phyloP scores from a whole-genome alignment of 2,888 invertebrate genomes.

The Antheraea assamensis region DNA sequence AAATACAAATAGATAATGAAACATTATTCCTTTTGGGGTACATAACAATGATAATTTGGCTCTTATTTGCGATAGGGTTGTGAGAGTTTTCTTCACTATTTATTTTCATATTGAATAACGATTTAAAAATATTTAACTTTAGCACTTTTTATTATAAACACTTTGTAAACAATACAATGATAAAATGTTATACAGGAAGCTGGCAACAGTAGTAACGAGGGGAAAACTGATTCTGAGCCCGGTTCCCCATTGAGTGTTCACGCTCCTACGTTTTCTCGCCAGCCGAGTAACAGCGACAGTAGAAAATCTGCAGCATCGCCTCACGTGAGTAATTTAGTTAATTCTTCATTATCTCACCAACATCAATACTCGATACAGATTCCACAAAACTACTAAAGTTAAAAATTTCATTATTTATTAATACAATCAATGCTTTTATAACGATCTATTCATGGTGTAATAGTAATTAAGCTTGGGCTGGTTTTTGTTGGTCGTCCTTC shows the following conservation, averaged over 20 bases:
- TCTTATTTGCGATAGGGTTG: not conserved
- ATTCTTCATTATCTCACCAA: not conserved
- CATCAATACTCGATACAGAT: not conserved
- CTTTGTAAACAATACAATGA: not conserved
- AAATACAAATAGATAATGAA: not conserved
- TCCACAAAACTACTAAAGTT: not conserved
- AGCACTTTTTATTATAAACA: not conserved
- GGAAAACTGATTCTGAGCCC: slow-evolving; percentile 72
- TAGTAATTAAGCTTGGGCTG: slow-evolving; percentile 30
- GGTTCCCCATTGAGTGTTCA: slow-evolving; percentile 69
- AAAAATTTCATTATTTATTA: not conserved
- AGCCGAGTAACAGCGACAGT: slow-evolving; percentile 69
- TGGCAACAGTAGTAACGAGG: slow-evolving; percentile 72
- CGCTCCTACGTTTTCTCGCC: slow-evolving; percentile 66
- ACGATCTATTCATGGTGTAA: not conserved
- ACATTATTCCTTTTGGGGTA: not conserved
- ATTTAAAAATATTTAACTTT: not conserved
- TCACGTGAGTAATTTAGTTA: slow-evolving; percentile 54
- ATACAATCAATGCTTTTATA: not conserved
- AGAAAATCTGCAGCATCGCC: slow-evolving; percentile 66
- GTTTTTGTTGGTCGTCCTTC: slow-evolving; percentile 40
- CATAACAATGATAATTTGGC: not conserved
- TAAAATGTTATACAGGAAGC: slow-evolving; percentile 53
- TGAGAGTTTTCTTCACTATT: too few relatives aligned
- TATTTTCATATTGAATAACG: not conserved